phyloP scores from a whole-genome alignment of 2,797 vertebrate species.

The Myotis planiceps region DNA sequence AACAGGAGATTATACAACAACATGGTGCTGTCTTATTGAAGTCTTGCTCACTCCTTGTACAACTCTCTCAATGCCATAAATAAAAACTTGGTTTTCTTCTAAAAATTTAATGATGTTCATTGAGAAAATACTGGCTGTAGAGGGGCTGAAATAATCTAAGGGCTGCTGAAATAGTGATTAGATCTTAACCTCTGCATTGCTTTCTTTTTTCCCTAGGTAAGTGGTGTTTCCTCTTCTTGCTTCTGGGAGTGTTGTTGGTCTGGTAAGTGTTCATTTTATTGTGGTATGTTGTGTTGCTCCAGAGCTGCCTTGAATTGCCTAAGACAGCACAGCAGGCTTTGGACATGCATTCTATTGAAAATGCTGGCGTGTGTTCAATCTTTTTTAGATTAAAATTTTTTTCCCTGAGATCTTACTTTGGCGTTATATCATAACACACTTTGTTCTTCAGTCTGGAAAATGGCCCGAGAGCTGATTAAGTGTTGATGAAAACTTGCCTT shows the following conservation, averaged over 20 bases:
- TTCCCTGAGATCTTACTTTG: conserved; percentile 8
- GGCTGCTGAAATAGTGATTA: neutral
- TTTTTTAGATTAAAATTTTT: conserved; percentile 2
- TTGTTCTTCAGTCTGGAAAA: conserved; percentile 43
- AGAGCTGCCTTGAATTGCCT: conserved; percentile 53
- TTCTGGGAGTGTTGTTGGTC: conserved; percentile 71
- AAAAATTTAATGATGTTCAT: neutral
- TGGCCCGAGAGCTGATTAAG: conserved; percentile 1
- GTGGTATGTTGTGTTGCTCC: conserved; percentile 1
- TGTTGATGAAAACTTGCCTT: neutral
- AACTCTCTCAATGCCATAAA: neutral
- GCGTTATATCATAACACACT: neutral
- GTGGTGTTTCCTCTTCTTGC: conserved; percentile 84
- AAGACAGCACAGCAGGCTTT: neutral
- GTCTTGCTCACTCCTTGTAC: neutral
- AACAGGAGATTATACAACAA: neutral
- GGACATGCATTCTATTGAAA: neutral
- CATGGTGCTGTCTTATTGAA: neutral
- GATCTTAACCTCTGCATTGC: conserved; percentile 22
- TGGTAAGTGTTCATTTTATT: conserved; percentile 85
- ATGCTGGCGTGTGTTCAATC: neutral
- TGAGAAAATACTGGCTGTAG: neutral
- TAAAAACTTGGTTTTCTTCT: conserved; percentile 2
- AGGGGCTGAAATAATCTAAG: neutral
- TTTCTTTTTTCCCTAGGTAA: conserved; percentile 85